phyloP scores from a whole-genome alignment of 2,113 vertebrate genomes.

The human (Homo sapiens) region DNA sequence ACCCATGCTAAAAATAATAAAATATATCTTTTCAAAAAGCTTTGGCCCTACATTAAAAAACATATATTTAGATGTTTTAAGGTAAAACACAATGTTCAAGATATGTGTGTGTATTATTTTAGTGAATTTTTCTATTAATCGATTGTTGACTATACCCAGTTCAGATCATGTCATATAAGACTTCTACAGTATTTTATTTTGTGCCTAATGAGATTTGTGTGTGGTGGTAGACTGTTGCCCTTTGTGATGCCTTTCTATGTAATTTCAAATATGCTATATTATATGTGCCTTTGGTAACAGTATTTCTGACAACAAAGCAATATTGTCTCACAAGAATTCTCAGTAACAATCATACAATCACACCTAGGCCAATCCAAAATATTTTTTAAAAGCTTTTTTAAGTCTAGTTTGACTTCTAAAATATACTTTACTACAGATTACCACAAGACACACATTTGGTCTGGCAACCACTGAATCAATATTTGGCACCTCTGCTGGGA shows the following conservation, averaged over 20 bases:
- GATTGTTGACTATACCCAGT: neutral
- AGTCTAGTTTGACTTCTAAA: conserved; percentile 38
- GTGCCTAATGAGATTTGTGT: neutral
- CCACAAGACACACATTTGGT: neutral
- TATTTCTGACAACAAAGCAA: neutral
- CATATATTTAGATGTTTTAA: neutral
- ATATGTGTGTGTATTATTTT: neutral
- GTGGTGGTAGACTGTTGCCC: neutral
- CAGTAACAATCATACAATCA: neutral
- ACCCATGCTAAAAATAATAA: neutral
- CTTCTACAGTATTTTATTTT: neutral
- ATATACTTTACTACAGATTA: conserved; percentile 2
- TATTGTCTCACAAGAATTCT: neutral
- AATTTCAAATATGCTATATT: neutral
- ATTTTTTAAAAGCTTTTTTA: conserved; percentile 24
- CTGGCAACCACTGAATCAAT: conserved; percentile 27
- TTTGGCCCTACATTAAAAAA: neutral
- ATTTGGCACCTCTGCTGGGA: conserved; percentile 19
- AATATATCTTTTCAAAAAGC: neutral
- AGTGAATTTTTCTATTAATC: conserved; percentile 10
- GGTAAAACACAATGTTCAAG: neutral
- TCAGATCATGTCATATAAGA: neutral
- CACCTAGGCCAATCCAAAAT: conserved; percentile 17
- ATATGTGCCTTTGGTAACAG: neutral
- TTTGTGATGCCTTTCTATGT: neutral